Percentiles rank a stretch among this genome's conserved stretches.
Evolutionary conservation across 2,113 vertebrate genomes (phyloP).

Genomic region (Centropus bengalensis): DNA sequence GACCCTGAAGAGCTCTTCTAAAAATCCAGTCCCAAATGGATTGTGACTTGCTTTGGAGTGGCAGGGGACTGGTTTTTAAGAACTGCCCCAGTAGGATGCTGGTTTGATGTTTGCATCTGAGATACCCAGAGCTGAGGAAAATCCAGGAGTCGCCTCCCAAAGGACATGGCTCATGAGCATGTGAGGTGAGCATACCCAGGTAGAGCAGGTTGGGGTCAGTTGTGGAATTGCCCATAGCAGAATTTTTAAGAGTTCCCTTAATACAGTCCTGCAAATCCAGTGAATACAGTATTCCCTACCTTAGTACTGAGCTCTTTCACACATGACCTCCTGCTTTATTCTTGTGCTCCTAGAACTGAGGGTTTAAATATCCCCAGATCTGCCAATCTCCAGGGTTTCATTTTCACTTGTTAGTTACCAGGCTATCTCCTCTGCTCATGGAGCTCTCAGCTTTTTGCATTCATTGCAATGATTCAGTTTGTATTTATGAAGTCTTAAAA

Average conservation of each 20-base stretch:
- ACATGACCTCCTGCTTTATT: neutral
- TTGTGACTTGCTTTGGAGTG: neutral
- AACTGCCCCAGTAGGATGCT: neutral
- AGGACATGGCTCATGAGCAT: neutral
- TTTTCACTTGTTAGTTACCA: neutral
- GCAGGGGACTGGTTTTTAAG: neutral
- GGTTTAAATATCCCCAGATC: neutral
- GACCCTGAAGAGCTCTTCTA: neutral
- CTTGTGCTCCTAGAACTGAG: neutral
- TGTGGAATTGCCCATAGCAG: neutral
- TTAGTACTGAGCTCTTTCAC: neutral
- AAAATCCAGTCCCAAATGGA: neutral
- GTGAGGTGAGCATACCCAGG: neutral
- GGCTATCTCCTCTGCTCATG: neutral
- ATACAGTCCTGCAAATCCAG: neutral
- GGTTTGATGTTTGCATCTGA: neutral
- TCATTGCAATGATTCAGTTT: neutral
- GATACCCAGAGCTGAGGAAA: neutral
- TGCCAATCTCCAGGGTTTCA: neutral
- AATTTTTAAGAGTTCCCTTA: neutral
- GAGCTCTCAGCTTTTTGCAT: neutral
- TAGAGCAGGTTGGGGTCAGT: neutral
- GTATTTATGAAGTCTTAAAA: neutral
- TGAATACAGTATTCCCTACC: rapidly evolving
- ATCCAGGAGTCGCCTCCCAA: rapidly evolving